A percentile compares a stretch with the other conserved stretches of the same genome.
phyloP scores from a whole-genome alignment of 2,113 vertebrate genomes.

The Serinus canaria region DNA sequence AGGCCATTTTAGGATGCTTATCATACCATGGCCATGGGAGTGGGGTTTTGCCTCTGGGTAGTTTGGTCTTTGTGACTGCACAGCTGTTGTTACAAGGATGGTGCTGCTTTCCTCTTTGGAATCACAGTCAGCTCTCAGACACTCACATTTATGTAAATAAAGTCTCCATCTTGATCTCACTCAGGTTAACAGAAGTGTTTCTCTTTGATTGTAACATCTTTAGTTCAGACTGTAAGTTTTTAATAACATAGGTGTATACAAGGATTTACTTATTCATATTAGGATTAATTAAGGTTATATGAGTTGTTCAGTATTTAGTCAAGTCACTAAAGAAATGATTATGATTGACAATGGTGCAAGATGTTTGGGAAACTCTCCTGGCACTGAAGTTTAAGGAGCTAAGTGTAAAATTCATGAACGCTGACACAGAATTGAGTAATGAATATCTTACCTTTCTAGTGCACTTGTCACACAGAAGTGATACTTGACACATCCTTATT shows the following conservation, averaged over 20 bases:
- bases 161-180: neutral
- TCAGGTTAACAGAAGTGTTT: neutral
- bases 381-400: neutral
- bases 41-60: neutral
- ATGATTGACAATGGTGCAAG: neutral
- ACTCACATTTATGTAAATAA: neutral
- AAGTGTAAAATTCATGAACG: neutral
- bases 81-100: neutral
- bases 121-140: neutral
- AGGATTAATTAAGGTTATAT: neutral
- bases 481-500: neutral
- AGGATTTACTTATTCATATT: neutral
- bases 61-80: neutral
- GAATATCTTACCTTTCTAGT: neutral
- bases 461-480: neutral
- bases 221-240: neutral
- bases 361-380: neutral
- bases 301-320: neutral
- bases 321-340: neutral
- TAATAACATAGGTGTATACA: neutral
- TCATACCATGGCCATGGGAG: neutral
- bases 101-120: neutral
- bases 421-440: neutral
- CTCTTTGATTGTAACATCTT: neutral
- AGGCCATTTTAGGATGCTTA: neutral